Evolutionary conservation across 2,113 vertebrate species (phyloP).

Genomic region (Dipodomys spectabilis): DNA sequence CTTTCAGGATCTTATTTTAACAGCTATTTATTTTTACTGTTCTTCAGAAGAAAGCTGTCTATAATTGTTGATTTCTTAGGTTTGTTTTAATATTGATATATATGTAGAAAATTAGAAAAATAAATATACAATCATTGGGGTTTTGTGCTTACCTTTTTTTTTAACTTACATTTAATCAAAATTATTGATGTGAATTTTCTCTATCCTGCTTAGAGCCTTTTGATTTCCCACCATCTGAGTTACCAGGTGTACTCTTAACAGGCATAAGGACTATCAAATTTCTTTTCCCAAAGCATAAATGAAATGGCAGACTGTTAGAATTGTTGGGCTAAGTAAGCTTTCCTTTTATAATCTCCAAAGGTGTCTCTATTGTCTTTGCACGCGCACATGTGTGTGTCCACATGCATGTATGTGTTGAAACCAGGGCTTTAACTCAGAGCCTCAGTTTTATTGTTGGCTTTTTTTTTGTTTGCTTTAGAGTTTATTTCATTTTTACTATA

Average conservation of each 20-base stretch:
- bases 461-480: neutral
- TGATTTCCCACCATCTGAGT: neutral
- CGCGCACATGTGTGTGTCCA: neutral
- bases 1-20: neutral
- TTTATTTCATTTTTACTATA: neutral
- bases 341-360: neutral
- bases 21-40: neutral
- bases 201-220: neutral
- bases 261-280: no score
- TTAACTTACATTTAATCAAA: slow-evolving; percentile 24
- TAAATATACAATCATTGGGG: neutral
- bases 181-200: neutral
- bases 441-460: neutral
- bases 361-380: neutral
- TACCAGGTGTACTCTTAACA: neutral
- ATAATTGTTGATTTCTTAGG: slow-evolving; percentile 8
- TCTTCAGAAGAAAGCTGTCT: neutral
- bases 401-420: no score
- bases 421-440: no score
- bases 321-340: neutral
- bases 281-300: neutral
- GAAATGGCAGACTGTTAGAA: neutral
- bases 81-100: neutral
- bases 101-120: slow-evolving; percentile 25
- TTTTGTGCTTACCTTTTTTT: neutral